Evolutionary conservation across 2,888 invertebrate species (phyloP).

Genomic region (Oscheius onirici): DNA sequence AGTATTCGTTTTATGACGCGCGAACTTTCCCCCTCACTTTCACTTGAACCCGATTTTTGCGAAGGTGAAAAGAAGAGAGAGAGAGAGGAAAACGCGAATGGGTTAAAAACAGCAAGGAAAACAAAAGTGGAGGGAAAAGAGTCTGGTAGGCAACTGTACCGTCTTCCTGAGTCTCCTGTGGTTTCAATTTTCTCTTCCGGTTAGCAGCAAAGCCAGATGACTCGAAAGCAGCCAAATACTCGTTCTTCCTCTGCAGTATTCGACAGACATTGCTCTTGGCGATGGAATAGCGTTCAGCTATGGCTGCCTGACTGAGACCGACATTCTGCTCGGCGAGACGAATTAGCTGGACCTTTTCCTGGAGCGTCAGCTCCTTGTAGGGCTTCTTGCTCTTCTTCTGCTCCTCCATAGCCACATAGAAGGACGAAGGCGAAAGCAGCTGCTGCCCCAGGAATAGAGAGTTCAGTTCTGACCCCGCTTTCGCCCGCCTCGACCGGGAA

Average conservation of each 20-base stretch:
- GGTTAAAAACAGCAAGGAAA: not conserved
- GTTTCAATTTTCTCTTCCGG: slow-evolving; percentile 63
- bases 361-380: slow-evolving; percentile 68
- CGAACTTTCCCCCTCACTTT: slow-evolving; percentile 23
- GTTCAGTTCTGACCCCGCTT: slow-evolving; percentile 29
- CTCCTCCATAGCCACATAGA: slow-evolving; percentile 29
- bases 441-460: slow-evolving; percentile 6
- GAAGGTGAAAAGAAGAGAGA: not conserved
- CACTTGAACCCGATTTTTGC: slow-evolving; percentile 2
- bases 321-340: slow-evolving; percentile 65
- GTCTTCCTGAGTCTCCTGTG: slow-evolving; percentile 16
- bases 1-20: not conserved
- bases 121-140: not conserved
- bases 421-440: slow-evolving; percentile 29
- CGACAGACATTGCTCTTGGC: slow-evolving; percentile 69
- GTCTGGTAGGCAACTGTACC: slow-evolving; percentile 1
- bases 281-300: slow-evolving; percentile 65
- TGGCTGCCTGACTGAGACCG: slow-evolving; percentile 62
- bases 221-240: slow-evolving; percentile 61
- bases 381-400: slow-evolving; percentile 63
- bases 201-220: slow-evolving; percentile 57
- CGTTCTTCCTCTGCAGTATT: slow-evolving; percentile 64
- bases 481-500: slow-evolving; percentile 18
- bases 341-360: slow-evolving; percentile 67
- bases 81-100: not conserved